These are phyloP conservation scores for Chrysemys picta DNA, from an alignment of 2,113 vertebrate genomes.

Conservation along the genomic window DNA sequence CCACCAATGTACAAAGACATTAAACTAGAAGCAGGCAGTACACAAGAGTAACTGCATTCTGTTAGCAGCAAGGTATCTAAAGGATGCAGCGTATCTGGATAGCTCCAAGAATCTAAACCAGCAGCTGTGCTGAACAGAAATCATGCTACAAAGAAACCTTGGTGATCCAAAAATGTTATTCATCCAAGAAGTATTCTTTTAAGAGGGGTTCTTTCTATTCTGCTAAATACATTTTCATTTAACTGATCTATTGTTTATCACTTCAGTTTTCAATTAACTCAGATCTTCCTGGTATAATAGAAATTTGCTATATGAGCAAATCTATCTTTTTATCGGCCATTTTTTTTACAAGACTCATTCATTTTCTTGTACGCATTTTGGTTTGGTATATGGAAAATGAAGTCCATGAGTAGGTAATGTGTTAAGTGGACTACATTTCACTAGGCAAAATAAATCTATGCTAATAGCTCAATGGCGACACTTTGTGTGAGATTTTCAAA, in stretches of 20 bases:
- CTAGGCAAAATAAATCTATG: neutral
- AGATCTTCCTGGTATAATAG: neutral
- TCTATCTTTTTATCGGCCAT: neutral
- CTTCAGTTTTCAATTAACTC: neutral
- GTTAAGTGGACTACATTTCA: neutral
- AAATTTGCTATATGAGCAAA: conserved; percentile 1
- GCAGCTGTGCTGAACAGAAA: conserved; percentile 7
- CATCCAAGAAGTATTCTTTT: conserved; percentile 9
- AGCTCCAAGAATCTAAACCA: neutral
- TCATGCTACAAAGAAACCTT: conserved; percentile 23
- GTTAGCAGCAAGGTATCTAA: neutral
- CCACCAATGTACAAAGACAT: neutral
- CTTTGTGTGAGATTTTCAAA: neutral
- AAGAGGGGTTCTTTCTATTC: conserved; percentile 5
- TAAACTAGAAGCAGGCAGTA: neutral
- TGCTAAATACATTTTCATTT: conserved; percentile 31
- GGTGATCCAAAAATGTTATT: conserved; percentile 1
- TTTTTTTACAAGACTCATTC: neutral
- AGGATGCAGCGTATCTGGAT: neutral
- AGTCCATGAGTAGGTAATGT: neutral
- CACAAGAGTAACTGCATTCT: neutral
- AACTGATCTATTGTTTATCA: conserved; percentile 10
- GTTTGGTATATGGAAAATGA: conserved; percentile 3
- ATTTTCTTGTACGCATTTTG: neutral
- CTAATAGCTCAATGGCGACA: neutral